Conservation (phyloP, 2,113 vertebrate species). For the Puffinus mauretanicus region DNA sequence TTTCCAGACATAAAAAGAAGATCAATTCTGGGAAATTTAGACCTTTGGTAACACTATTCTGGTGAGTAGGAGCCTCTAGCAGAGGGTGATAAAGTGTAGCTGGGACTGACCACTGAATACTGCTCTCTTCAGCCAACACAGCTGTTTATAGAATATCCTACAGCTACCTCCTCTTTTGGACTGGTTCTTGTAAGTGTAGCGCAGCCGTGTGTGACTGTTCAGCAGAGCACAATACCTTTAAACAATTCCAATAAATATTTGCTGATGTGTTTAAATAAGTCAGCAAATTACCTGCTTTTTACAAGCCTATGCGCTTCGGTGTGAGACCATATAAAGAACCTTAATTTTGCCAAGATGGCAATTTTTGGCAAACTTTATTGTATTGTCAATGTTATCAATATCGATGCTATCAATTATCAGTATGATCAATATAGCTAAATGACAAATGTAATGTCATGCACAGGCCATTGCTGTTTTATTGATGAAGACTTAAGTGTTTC, state of each 20-base stretch:
- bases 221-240: background rate
- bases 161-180: background rate
- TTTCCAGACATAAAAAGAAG: background rate
- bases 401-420: background rate
- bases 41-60: background rate
- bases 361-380: background rate
- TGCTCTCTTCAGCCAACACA: background rate
- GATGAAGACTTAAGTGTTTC: background rate
- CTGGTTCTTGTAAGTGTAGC: background rate
- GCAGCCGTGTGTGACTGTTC: background rate
- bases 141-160: background rate
- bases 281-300: background rate
- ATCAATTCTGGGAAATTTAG: background rate
- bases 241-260: background rate
- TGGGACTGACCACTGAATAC: background rate
- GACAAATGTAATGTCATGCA: background rate
- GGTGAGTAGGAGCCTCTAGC: background rate
- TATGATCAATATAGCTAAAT: background rate
- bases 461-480: background rate
- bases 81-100: background rate
- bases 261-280: background rate
- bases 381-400: background rate
- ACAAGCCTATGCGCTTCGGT: background rate
- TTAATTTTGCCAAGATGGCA: background rate
- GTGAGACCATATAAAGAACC: background rate